Percentiles rank a stretch among this genome's conserved stretches.
Evolutionary conservation across 23 tunicate genomes (phyloP).

Genomic region (Styela plicata): DNA sequence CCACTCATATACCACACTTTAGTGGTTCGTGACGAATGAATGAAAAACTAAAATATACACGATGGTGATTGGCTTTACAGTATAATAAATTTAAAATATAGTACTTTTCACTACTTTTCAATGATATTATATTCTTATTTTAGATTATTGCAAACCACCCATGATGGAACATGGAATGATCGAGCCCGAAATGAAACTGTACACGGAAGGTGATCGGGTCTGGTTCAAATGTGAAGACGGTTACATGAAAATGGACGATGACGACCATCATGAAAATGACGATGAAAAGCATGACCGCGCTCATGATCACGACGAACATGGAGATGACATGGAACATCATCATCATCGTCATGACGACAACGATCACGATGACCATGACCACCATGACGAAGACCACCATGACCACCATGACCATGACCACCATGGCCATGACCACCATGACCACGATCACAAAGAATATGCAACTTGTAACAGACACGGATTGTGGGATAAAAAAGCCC

Average conservation of each 20-base stretch:
- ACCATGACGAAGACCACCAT: background rate
- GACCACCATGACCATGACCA: background rate
- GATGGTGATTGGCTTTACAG: too few relatives aligned
- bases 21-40: too few relatives aligned
- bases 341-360: background rate
- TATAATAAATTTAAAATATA: too few relatives aligned
- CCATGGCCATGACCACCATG: background rate
- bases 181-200: constrained; percentile 11
- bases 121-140: too few relatives aligned
- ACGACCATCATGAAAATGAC: background rate
- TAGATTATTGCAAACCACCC: constrained; percentile 19
- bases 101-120: too few relatives aligned
- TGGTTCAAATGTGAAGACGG: constrained; percentile 31
- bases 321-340: background rate
- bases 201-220: constrained; percentile 5
- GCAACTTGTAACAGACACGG: constrained; percentile 13
- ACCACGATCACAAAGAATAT: background rate
- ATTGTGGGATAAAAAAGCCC: constrained; percentile 10
- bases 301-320: background rate
- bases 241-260: background rate
- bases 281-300: background rate
- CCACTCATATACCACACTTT: too few relatives aligned
- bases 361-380: background rate
- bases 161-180: background rate
- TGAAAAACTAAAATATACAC: too few relatives aligned